These are phyloP conservation scores for Oncorhynchus tshawytscha DNA, from an alignment of 2,113 vertebrate genomes.

Conservation along the genomic window DNA sequence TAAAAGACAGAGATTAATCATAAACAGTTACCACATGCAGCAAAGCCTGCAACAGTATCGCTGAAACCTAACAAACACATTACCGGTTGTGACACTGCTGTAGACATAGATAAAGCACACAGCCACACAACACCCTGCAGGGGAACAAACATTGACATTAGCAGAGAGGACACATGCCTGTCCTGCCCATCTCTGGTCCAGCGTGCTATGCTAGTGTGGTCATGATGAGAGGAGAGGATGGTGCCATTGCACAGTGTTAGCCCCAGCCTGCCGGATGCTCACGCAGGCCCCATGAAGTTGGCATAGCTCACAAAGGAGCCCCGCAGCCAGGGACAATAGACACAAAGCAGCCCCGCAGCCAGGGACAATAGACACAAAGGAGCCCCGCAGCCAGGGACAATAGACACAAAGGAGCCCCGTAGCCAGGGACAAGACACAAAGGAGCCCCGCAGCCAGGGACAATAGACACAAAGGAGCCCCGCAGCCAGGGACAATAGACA, in stretches of 20 bases:
- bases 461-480: constrained; percentile 59
- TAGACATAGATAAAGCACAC: not conserved
- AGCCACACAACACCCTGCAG: not conserved
- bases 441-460: constrained; percentile 50
- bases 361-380: too few species aligned
- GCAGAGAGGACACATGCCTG: not conserved
- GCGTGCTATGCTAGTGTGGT: not conserved
- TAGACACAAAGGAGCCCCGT: too few species aligned
- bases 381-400: too few species aligned
- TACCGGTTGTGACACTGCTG: not conserved
- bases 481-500: constrained; percentile 59
- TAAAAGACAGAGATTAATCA: not conserved
- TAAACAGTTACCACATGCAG: not conserved
- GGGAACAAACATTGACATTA: not conserved
- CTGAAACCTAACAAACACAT: not conserved
- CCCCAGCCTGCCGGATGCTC: constrained; percentile 33
- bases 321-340: too few species aligned
- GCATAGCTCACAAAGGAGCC: constrained; percentile 61
- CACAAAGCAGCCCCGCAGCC: too few species aligned
- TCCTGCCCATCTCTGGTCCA: not conserved
- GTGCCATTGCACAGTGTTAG: not conserved
- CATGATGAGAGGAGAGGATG: not conserved
- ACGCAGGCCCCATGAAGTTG: constrained; percentile 64
- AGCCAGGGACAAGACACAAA: constrained; percentile 55
- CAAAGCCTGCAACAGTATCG: not conserved